These are phyloP conservation scores for Acipenser ruthenus DNA, from an alignment of 2,797 vertebrate species.

Conservation along the genomic window DNA sequence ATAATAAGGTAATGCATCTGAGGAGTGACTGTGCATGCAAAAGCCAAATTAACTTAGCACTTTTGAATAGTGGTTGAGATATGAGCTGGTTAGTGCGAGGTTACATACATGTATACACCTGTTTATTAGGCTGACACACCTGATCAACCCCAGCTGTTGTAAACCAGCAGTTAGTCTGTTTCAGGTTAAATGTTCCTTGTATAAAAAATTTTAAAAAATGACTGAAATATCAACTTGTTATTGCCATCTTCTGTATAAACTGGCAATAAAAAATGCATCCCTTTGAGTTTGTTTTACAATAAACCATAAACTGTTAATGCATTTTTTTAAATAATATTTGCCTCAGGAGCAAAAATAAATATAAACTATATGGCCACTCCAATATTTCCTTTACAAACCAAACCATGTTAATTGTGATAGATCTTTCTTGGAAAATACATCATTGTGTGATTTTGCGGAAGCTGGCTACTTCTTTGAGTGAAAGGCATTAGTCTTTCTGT, in stretches of 20 bases:
- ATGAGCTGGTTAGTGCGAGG: too few species aligned
- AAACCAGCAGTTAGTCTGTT: too few species aligned
- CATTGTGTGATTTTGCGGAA: neutral
- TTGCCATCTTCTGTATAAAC: neutral
- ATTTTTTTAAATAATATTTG: neutral
- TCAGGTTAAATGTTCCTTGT: too few species aligned
- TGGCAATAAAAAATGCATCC: neutral
- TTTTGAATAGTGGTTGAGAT: too few species aligned
- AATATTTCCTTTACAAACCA: neutral
- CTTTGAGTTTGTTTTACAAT: neutral
- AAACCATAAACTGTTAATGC: neutral
- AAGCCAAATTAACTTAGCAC: too few species aligned
- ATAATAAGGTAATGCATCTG: too few species aligned
- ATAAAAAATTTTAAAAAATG: too few species aligned
- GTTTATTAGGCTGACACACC: too few species aligned
- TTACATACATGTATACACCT: too few species aligned
- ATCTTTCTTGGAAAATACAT: conserved; percentile 1
- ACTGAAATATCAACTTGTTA: too few species aligned
- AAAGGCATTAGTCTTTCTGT: neutral
- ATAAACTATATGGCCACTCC: neutral
- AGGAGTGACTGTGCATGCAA: too few species aligned
- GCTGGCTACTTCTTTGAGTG: neutral
- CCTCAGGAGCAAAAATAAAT: neutral
- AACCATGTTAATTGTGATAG: neutral
- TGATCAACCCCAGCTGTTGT: too few species aligned